A percentile compares a stretch with the other conserved stretches of the same genome.
These are phyloP conservation scores for Keiferia lycopersicella DNA, from an alignment of 2,888 invertebrate species.

Conservation along the genomic window DNA sequence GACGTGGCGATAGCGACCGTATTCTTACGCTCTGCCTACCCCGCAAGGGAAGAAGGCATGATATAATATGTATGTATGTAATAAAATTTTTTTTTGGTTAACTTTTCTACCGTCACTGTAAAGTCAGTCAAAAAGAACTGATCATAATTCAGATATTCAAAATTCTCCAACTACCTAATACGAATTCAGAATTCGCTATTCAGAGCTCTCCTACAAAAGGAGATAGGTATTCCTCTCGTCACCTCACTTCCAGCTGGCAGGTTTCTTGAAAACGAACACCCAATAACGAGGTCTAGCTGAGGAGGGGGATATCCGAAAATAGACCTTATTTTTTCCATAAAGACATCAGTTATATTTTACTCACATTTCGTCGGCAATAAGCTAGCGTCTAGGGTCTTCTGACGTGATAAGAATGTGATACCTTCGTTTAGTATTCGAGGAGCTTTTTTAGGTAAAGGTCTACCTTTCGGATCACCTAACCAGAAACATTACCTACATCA, in stretches of 20 bases:
- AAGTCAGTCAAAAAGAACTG: too few species aligned
- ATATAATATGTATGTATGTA: too few species aligned
- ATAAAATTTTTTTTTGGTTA: too few species aligned
- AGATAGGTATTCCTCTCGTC: neutral
- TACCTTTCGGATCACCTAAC: too few species aligned
- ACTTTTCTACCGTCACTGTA: too few species aligned
- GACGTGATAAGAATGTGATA: constrained; percentile 3
- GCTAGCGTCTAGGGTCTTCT: neutral
- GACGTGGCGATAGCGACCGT: too few species aligned
- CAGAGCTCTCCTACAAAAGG: neutral
- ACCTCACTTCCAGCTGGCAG: neutral
- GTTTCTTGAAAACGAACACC: constrained; percentile 11
- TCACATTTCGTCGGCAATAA: constrained; percentile 8
- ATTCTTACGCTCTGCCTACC: too few species aligned
- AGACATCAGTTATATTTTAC: constrained; percentile 12
- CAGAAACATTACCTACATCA: too few species aligned
- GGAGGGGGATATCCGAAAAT: neutral
- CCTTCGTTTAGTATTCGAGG: neutral
- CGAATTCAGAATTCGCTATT: neutral
- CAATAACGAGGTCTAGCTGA: constrained; percentile 3
- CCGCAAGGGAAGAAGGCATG: too few species aligned
- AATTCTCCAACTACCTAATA: too few species aligned
- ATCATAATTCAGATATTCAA: too few species aligned
- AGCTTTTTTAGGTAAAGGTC: too few species aligned
- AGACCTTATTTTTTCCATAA: constrained; percentile 5